Evolutionary conservation across 2,113 vertebrate species (phyloP).

Genomic region (Ceuthmochares aereus): DNA sequence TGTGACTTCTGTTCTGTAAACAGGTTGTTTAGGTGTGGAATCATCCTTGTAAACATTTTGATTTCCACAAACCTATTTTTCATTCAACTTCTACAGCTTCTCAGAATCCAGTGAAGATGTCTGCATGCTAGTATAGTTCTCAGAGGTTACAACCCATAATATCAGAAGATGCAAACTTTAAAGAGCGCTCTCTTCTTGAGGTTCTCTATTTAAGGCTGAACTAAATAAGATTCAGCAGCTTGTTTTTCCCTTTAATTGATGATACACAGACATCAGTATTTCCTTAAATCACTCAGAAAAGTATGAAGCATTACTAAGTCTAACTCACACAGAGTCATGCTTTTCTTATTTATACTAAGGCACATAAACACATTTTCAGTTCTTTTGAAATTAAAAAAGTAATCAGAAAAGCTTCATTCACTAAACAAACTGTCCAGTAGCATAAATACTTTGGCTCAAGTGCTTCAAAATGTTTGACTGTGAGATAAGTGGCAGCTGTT

Average conservation of each 20-base stretch:
- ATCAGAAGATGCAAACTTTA: neutral
- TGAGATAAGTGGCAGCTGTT: conserved; percentile 56
- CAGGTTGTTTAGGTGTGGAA: neutral
- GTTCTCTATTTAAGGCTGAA: neutral
- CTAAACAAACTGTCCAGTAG: conserved; percentile 64
- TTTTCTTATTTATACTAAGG: conserved; percentile 8
- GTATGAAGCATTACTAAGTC: neutral
- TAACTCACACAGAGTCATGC: neutral
- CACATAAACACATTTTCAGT: neutral
- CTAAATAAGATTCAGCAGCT: neutral
- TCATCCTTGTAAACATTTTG: neutral
- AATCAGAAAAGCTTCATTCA: neutral
- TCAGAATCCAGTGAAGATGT: neutral
- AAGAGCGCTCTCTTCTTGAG: neutral
- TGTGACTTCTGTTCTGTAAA: neutral
- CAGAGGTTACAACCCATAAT: neutral
- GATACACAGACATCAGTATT: neutral
- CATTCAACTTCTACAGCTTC: neutral
- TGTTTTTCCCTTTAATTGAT: neutral
- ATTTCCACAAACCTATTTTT: neutral
- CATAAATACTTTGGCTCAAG: conserved; percentile 42
- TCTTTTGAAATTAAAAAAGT: neutral
- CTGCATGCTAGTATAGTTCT: neutral
- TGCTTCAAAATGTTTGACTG: conserved; percentile 31
- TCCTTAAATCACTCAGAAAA: neutral